phyloP scores from a whole-genome alignment of 2,113 vertebrate species.

The Myrmophylax atrothorax region DNA sequence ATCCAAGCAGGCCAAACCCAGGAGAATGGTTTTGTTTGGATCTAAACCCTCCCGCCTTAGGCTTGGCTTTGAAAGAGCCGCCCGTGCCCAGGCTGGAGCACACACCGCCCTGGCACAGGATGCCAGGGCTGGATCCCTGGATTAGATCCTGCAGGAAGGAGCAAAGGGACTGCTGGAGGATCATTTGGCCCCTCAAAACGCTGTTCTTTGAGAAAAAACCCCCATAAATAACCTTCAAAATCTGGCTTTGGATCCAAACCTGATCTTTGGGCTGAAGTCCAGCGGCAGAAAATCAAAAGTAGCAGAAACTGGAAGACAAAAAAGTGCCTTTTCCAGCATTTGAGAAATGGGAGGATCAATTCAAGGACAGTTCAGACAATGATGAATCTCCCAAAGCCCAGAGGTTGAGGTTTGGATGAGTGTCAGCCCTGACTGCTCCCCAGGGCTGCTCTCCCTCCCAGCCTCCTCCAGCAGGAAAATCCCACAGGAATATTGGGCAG shows the following conservation, averaged over 20 bases:
- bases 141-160: background rate
- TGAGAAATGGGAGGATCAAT: background rate
- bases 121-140: background rate
- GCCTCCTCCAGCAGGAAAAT: background rate
- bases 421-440: too few species aligned
- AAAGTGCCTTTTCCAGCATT: background rate
- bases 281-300: background rate
- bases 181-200: background rate
- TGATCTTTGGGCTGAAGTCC: background rate
- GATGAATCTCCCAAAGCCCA: background rate
- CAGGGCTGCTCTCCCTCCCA: too few species aligned
- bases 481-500: background rate
- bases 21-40: conserved; percentile 4
- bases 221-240: background rate
- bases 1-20: background rate
- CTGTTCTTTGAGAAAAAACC: background rate
- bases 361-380: background rate
- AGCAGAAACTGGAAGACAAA: background rate
- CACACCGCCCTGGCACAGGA: background rate
- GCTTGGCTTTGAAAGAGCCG: background rate
- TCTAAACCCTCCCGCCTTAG: background rate
- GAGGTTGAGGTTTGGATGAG: background rate
- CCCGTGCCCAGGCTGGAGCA: background rate
- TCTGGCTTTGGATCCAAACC: background rate
- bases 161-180: background rate